Evolutionary conservation across 2,888 invertebrate genomes (phyloP), one percentile per base, ranked within the genome.

Genomic region (Rotaria sp.): DNA sequence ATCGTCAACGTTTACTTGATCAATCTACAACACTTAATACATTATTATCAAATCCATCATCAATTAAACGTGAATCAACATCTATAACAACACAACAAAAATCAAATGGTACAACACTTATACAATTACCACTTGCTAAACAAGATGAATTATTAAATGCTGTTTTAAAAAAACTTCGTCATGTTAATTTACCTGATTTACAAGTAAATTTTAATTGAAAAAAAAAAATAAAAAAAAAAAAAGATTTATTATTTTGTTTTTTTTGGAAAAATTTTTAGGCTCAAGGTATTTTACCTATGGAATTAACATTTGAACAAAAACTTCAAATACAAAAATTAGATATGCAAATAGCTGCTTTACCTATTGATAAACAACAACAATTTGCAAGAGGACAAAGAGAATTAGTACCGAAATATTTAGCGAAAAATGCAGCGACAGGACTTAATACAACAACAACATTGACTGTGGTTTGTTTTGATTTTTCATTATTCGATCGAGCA

Each of bases 331-430:
- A 80, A 80, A 80, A 80, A n/a, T 45, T 80, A 80, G 80, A 80
- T 26, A 80, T 80, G 80, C 80, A 80, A 80, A 45, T 80, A 24
- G 41, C 80, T 11, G 45, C 41, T 11, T 80, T 80, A n/a, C 80
- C 80, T 26, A n/a, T 41, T n/a, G 80, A 80, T 45, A 80, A 80
- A 80, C 80, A 80, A n/a, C 80, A 80, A n/a, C 80, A 80, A 80
- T 80, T 80, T 45, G n/a, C 45, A 13, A 24, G n/a, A 26, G 41
- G 45, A 80, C 80, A 80, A 80, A 7, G 80, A 41, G 80, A 80
- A 45, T 15, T 80, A 41, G 80, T 80, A 45, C 80, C 80, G 15
- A 80, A 80, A 80, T 80, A 80, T 80, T 45, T 80, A 80, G 80
- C 80, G 2, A 80, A 80, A 80, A 26, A 80, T 45, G 67, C 67